Conservation (phyloP, 2,113 vertebrate species). For the Clarias macrocephalus region DNA sequence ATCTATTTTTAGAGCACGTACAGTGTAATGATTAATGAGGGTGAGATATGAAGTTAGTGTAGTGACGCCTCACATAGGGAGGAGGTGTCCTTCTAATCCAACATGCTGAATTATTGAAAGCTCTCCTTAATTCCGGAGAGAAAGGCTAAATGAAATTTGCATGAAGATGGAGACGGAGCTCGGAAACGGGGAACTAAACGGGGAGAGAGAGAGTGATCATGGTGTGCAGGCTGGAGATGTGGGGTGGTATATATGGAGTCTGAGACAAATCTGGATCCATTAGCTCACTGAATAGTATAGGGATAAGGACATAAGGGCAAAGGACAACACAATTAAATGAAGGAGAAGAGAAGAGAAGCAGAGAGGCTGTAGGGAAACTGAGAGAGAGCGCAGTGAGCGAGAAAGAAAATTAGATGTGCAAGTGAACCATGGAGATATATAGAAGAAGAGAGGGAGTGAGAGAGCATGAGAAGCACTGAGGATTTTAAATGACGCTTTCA, state of each 20-base stretch:
- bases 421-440: not conserved
- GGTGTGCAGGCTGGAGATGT: not conserved
- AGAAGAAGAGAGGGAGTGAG: not conserved
- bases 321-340: not conserved
- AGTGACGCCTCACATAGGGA: not conserved
- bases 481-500: conserved; percentile 37
- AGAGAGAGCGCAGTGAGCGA: not conserved
- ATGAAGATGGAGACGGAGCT: conserved; percentile 36
- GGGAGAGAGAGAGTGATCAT: not conserved
- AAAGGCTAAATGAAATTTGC: conserved; percentile 56
- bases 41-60: conserved; percentile 28
- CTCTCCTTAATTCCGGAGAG: conserved; percentile 48
- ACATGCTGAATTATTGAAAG: conserved; percentile 62
- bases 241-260: not conserved
- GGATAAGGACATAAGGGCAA: not conserved
- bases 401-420: not conserved
- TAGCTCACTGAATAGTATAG: not conserved
- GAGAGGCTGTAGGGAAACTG: not conserved
- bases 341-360: not conserved
- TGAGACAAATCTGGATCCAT: not conserved
- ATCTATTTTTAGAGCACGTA: conserved; percentile 7
- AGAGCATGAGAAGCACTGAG: not conserved
- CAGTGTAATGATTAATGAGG: not conserved
- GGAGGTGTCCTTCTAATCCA: conserved; percentile 36
- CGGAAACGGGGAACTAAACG: not conserved